Base-by-base conservation (phyloP, 2,797 vertebrate genomes). In the Cyclopterus lumpus region DNA sequence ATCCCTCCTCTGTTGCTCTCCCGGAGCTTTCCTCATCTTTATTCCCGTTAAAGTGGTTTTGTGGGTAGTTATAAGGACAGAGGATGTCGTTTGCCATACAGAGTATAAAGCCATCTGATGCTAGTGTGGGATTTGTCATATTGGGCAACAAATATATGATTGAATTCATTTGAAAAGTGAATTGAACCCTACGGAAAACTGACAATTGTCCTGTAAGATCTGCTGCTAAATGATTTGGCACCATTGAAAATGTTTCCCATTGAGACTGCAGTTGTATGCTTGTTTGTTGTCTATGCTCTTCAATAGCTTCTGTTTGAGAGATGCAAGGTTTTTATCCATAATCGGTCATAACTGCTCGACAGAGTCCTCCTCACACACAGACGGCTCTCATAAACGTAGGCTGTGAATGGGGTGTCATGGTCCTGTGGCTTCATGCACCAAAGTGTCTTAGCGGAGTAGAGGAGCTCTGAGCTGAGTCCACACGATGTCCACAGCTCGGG, bases 261-360 rank as follows among this genome's bases (percentile, higher is more conserved):
- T 66, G 15, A 79, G 65, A 36, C 20, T 12, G 14, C 58, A 40
- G 36, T 24, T 48, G 55, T 77, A 4, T 28, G n/a, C n/a, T n/a
- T n/a, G n/a, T n/a, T n/a, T n/a, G 26, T 4, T 28, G 26, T 28
- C 26, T 28, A 26, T 4, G 26, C 42, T 58, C 9, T 22, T 77
- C 10, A 76, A 67, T 72, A 59, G 54, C 34, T 63, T 1, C 14
- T 14, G 0, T 68, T 77, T 67, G 8, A 76, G 61, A 61, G 12
- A 16, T 55, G n/a, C 0, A 28, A 15, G 32, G n/a, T 20, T 34
- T 58, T 67, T 67, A 61, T 73, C 14, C 28, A 1, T 22, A 68
- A 67, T 61, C 42, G 73, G 22, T 34, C 58, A 62, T 69, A 55
- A 67, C n/a, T 40, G 54, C 24, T 1, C 36, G 2, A 40, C 0